phyloP scores from a whole-genome alignment of 2,888 invertebrate genomes.

The Gisinianus flammeolus region DNA sequence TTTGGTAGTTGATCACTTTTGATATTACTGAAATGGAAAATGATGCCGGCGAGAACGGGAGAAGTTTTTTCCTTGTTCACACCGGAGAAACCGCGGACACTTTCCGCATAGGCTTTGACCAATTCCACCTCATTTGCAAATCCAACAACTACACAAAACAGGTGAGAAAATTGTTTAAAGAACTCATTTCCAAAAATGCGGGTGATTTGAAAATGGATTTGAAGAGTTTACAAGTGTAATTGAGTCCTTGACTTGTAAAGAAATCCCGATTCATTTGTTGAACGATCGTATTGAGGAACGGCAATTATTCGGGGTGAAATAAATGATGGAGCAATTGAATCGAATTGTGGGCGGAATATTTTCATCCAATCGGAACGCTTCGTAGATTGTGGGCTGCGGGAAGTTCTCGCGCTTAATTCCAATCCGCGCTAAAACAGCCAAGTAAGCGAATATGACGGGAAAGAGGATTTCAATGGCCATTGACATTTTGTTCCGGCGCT shows the following conservation, averaged over 20 bases:
- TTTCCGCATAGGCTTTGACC: neutral
- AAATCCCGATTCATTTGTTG: neutral
- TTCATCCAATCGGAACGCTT: neutral
- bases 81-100: neutral
- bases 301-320: neutral
- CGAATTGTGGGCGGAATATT: neutral
- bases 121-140: too few relatives aligned
- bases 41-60: conserved; percentile 10
- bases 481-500: neutral
- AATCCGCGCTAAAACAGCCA: neutral
- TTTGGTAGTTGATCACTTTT: too few relatives aligned
- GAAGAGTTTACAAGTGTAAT: neutral
- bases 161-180: too few relatives aligned
- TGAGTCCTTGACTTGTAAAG: neutral
- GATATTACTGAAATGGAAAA: neutral
- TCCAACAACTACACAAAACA: too few relatives aligned
- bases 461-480: neutral
- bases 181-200: too few relatives aligned
- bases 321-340: neutral
- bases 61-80: too few relatives aligned
- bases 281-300: neutral
- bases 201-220: too few relatives aligned
- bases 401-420: neutral
- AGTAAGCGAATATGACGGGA: neutral
- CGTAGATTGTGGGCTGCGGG: neutral